phyloP scores from a whole-genome alignment of 2,888 invertebrate genomes.

The Hofmannophila pseudospretella region DNA sequence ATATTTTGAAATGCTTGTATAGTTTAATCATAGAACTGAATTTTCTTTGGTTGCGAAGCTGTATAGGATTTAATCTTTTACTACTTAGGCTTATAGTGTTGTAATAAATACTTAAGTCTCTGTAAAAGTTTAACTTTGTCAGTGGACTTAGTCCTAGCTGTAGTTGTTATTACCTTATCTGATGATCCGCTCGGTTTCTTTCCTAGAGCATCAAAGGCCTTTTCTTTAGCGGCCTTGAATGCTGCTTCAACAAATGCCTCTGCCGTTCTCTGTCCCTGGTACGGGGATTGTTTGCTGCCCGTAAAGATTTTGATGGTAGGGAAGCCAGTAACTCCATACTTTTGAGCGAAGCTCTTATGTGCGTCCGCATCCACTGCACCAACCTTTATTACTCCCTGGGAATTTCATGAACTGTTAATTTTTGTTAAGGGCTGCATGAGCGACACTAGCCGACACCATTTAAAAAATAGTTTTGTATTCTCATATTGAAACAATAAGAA shows the following conservation, averaged over 20 bases:
- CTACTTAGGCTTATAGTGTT: conserved; percentile 3
- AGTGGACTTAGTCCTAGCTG: neutral
- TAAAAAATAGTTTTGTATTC: too few relatives aligned
- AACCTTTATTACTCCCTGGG: conserved; percentile 93
- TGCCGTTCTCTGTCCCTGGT: conserved; percentile 90
- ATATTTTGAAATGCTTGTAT: neutral
- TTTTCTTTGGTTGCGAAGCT: too few relatives aligned
- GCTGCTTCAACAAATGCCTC: conserved; percentile 91
- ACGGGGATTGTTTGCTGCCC: conserved; percentile 91
- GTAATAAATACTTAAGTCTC: neutral
- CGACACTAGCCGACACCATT: too few relatives aligned
- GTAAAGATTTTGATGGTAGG: conserved; percentile 98
- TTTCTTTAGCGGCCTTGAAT: conserved; percentile 85
- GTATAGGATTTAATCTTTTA: neutral
- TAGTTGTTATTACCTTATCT: conserved; percentile 52
- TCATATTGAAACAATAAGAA: too few relatives aligned
- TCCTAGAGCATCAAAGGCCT: conserved; percentile 84
- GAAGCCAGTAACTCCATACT: conserved; percentile 92
- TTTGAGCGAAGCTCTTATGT: conserved; percentile 87
- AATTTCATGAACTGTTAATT: too few relatives aligned
- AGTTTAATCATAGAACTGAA: neutral
- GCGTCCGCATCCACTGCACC: conserved; percentile 96
- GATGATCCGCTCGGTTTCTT: conserved; percentile 70
- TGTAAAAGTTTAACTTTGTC: neutral
- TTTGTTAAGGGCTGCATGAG: too few relatives aligned